phyloP scores from a whole-genome alignment of 1,140 invertebrate genomes.

The Camponotus pennsylvanicus region DNA sequence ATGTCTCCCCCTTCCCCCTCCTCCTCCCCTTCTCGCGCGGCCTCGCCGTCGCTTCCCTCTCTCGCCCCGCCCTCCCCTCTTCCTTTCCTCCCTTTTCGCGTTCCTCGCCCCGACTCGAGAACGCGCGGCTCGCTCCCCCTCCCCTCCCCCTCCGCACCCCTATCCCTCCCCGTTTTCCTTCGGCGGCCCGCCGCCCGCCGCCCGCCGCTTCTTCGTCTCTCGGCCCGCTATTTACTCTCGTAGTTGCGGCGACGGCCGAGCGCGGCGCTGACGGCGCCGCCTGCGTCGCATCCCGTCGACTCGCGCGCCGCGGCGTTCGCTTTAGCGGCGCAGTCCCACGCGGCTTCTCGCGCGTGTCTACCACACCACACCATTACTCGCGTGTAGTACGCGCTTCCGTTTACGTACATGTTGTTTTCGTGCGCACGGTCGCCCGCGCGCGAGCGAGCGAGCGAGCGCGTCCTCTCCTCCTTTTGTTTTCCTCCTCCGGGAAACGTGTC shows the following conservation, averaged over 20 bases:
- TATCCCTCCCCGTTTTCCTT: not conserved
- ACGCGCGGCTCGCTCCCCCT: constrained; percentile 9
- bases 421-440: not conserved
- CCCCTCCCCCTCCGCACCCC: not conserved
- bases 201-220: not conserved
- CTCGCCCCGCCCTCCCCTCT: not conserved
- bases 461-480: not conserved
- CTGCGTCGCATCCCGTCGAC: constrained; percentile 68
- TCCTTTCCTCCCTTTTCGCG: not conserved
- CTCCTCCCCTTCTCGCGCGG: not conserved
- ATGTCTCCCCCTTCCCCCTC: constrained; percentile 59
- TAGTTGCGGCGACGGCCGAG: constrained; percentile 69
- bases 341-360: constrained; percentile 71
- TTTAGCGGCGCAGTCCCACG: constrained; percentile 69
- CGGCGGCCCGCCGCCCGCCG: constrained; percentile 36
- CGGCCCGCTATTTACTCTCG: constrained; percentile 74
- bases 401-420: constrained; percentile 14
- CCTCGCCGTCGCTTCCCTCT: not conserved
- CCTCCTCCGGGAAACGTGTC: not conserved
- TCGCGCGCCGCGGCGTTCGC: constrained; percentile 55
- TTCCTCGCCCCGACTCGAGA: constrained; percentile 33
- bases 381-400: constrained; percentile 12
- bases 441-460: not conserved
- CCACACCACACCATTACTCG: constrained; percentile 31
- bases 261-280: constrained; percentile 57